Evolutionary conservation across 2,888 invertebrate genomes (phyloP).

Genomic region (Lacanobia oleracea): DNA sequence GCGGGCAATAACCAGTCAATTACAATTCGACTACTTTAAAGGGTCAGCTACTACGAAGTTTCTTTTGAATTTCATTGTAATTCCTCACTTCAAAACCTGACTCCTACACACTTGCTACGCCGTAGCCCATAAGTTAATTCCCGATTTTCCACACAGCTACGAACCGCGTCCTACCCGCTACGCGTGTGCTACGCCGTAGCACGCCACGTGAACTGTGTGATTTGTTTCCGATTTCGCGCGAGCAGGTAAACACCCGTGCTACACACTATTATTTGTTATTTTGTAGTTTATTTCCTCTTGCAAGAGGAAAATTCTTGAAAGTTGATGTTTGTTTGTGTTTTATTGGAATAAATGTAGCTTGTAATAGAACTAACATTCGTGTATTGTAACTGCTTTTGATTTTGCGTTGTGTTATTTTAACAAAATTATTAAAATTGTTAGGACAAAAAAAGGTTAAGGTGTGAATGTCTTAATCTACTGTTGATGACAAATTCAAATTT

Average conservation of each 20-base stretch:
- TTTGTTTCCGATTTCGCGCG: conserved; percentile 82
- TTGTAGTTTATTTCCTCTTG: conserved; percentile 52
- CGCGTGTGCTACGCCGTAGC: conserved; percentile 53
- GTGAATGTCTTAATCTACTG: too few relatives aligned
- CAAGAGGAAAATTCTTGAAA: conserved; percentile 20
- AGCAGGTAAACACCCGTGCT: conserved; percentile 75
- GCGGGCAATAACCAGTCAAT: too few relatives aligned
- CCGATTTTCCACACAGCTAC: conserved; percentile 18
- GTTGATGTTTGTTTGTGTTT: background rate
- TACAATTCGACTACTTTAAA: too few relatives aligned
- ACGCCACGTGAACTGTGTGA: conserved; percentile 74
- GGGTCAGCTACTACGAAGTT: too few relatives aligned
- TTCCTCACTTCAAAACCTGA: background rate
- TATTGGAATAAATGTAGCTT: background rate
- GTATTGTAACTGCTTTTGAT: too few relatives aligned
- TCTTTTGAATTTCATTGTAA: too few relatives aligned
- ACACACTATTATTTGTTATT: conserved; percentile 50
- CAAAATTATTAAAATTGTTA: too few relatives aligned
- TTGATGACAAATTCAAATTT: too few relatives aligned
- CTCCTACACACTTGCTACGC: conserved; percentile 25
- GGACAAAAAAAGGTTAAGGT: too few relatives aligned
- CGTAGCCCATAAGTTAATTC: conserved; percentile 31
- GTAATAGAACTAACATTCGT: background rate
- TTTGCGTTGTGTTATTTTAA: too few relatives aligned
- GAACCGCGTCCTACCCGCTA: conserved; percentile 19